Base-by-base conservation (phyloP, 1,140 invertebrate species). In the Drosophila sucinea region DNA sequence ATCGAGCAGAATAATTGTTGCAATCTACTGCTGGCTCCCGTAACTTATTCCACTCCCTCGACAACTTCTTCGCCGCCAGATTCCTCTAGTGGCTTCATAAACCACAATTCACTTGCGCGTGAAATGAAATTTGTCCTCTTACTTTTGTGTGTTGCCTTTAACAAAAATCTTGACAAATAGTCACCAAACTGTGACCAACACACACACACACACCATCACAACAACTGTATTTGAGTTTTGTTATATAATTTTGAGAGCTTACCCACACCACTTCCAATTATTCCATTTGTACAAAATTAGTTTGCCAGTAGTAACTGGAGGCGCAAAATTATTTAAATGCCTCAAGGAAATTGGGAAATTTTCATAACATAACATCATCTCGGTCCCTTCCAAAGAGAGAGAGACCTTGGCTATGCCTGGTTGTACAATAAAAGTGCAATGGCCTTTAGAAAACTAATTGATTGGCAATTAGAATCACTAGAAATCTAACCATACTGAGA, bases 1-100 rank as follows among this genome's bases (percentile, higher is more conserved):
- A 87, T 87, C 84, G 84, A 87, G 83, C 84, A 87, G 83, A 87
- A 87, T 87, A 87, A 87, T 87, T 87, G 84, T 83, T 86, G 79
- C 79, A 83, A 67, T 83, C 60, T 40, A 63, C 27, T 54, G 41
- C 27, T 54, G 41, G 60, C 65, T 73, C 55, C 62, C 70, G 70
- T 51, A 70, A 57, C 47, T 44, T 55, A 35, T 27, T 0, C 44
- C 35, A 38, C 27, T 25, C 60, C 27, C 30, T 40, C 38, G 25
- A 51, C 62, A 32, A 51, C 35, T 41, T 47, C 62, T 41, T 25
- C 41, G 6, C 38, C 40, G 44, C 60, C 70, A 64, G 55, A 66
- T 63, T 38, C 58, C 60, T 79, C 83, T 87, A 86, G 82, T 57
- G 70, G 70, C 78, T 72, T 82, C 83, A 81, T 85, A 82, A 82